A percentile compares a stretch with the other conserved stretches of the same genome.
These are phyloP conservation scores for Drosophila recens DNA, from an alignment of 2,888 invertebrate genomes.

Conservation along the genomic window DNA sequence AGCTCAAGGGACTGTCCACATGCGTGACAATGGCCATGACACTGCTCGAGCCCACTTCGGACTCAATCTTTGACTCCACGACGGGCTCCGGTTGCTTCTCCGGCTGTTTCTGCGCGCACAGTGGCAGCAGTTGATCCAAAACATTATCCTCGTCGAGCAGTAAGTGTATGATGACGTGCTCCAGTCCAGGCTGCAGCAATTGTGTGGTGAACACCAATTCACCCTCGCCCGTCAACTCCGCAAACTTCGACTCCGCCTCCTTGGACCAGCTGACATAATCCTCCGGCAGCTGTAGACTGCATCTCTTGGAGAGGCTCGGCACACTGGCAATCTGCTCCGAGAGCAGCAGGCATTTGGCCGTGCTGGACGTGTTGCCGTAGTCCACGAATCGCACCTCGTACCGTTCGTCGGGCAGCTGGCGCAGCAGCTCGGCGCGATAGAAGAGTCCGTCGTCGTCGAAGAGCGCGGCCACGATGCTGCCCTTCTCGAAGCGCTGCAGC, in stretches of 20 bases:
- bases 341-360: no score
- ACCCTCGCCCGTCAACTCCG: conserved; percentile 89
- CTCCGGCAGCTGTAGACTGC: no score
- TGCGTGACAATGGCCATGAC: conserved; percentile 89
- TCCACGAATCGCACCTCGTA: no score
- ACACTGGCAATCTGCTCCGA: no score
- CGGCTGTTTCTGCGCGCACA: conserved; percentile 85
- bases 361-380: no score
- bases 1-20: conserved; percentile 90
- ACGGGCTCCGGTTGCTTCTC: conserved; percentile 13
- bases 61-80: conserved; percentile 49
- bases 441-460: conserved; percentile 89
- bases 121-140: conserved; percentile 87
- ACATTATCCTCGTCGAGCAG: conserved; percentile 88
- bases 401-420: no score
- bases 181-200: conserved; percentile 88
- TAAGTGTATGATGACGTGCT: conserved; percentile 89
- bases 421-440: no score
- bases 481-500: conserved; percentile 84
- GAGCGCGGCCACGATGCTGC: conserved; percentile 88
- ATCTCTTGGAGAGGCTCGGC: no score
- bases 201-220: conserved; percentile 90
- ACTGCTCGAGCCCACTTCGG: conserved; percentile 40
- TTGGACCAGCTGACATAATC: no score
- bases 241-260: no score